phyloP scores from a whole-genome alignment of 2,797 vertebrate genomes.

The Lithobates sylvaticus region DNA sequence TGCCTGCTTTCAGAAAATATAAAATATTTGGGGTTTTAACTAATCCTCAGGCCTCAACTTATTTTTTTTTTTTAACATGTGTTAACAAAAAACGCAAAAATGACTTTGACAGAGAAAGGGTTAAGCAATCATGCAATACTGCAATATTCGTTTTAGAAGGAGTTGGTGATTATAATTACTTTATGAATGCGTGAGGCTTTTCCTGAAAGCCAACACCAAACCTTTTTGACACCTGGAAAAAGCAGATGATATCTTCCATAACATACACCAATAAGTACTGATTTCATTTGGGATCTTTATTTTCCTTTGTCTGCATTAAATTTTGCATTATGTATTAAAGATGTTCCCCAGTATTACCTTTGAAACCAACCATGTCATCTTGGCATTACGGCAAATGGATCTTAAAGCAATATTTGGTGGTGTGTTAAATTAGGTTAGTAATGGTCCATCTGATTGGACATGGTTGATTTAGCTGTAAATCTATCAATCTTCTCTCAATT shows the following conservation, averaged over 20 bases:
- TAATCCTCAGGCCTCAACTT: too few relatives aligned
- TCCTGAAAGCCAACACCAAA: not conserved
- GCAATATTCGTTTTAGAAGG: too few relatives aligned
- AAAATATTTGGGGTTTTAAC: too few relatives aligned
- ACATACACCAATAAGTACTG: not conserved
- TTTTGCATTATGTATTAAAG: constrained; percentile 1
- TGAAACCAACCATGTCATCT: not conserved
- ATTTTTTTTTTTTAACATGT: too few relatives aligned
- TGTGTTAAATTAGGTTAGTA: constrained; percentile 17
- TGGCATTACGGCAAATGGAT: not conserved
- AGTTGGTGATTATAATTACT: not conserved
- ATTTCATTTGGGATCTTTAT: not conserved
- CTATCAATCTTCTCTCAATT: constrained; percentile 13
- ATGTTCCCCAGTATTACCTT: not conserved
- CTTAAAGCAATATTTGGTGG: not conserved
- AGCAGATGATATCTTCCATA: not conserved
- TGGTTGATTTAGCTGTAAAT: constrained; percentile 23
- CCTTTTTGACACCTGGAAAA: not conserved
- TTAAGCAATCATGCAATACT: too few relatives aligned
- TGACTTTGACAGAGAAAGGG: too few relatives aligned
- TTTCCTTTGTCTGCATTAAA: constrained; percentile 2
- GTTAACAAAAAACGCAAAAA: too few relatives aligned
- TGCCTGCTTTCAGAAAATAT: too few relatives aligned
- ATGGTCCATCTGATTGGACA: constrained; percentile 17
- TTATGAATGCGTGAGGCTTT: not conserved